Percentiles rank a stretch among this genome's conserved stretches.
These are phyloP conservation scores for Synanthedon vespiformis DNA, from an alignment of 2,888 invertebrate species.

Conservation along the genomic window DNA sequence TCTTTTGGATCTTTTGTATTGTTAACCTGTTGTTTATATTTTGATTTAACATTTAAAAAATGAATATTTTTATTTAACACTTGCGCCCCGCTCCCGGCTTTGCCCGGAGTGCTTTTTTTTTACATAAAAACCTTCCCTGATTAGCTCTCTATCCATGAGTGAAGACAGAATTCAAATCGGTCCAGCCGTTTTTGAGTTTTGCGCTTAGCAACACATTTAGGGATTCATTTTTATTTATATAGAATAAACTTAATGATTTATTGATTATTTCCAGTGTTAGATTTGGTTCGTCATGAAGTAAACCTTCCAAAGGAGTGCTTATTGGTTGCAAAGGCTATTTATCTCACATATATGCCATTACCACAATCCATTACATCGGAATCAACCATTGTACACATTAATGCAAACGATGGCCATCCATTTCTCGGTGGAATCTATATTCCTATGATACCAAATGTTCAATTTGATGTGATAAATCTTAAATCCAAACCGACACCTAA, in stretches of 20 bases:
- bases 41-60: too few species aligned
- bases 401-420: conserved; percentile 18
- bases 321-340: conserved; percentile 35
- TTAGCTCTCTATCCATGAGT: too few species aligned
- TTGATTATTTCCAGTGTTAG: conserved; percentile 40
- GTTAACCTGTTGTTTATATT: too few species aligned
- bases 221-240: too few species aligned
- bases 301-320: conserved; percentile 45
- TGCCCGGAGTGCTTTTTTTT: too few species aligned
- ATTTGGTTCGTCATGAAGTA: conserved; percentile 34
- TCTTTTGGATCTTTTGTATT: too few species aligned
- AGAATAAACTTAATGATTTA: not conserved
- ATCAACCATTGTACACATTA: conserved; percentile 23
- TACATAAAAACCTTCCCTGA: too few species aligned
- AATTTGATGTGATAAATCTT: conserved; percentile 42
- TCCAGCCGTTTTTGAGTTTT: too few species aligned
- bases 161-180: too few species aligned
- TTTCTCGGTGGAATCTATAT: conserved; percentile 49
- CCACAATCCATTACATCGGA: conserved; percentile 30
- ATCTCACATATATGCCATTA: conserved; percentile 42
- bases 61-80: too few species aligned
- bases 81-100: too few species aligned
- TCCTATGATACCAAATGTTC: conserved; percentile 47
- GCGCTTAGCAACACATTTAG: too few species aligned
- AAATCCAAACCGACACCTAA: conserved; percentile 5